Percentiles rank a stretch among this genome's conserved stretches.
Conservation (phyloP, 2,888 invertebrate species). For the Cremastinae sp. region DNA sequence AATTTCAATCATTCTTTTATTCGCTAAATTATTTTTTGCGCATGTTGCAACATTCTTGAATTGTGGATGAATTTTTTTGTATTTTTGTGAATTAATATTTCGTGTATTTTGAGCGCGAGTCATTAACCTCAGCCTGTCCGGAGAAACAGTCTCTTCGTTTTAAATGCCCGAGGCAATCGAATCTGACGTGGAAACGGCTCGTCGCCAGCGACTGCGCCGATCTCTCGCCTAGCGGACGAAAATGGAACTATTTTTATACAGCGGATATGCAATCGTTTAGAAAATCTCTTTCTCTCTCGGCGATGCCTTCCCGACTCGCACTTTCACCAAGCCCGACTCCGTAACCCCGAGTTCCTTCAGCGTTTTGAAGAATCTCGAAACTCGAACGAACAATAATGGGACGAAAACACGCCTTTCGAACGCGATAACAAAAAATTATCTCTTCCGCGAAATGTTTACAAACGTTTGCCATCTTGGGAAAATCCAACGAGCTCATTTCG, state of each 20-base stretch:
- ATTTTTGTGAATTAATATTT: background rate
- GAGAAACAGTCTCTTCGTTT: constrained; percentile 16
- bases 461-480: constrained; percentile 24
- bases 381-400: constrained; percentile 21
- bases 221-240: constrained; percentile 32
- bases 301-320: constrained; percentile 63
- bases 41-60: no score
- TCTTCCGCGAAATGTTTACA: background rate
- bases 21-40: constrained; percentile 1
- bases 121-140: constrained; percentile 38
- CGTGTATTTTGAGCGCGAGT: constrained; percentile 33
- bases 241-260: constrained; percentile 38
- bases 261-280: constrained; percentile 75
- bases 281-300: constrained; percentile 68
- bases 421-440: constrained; percentile 5
- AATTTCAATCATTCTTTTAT: background rate
- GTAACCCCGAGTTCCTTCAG: constrained; percentile 40
- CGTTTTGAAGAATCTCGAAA: constrained; percentile 36
- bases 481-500: constrained; percentile 5
- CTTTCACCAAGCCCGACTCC: constrained; percentile 70
- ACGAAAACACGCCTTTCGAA: background rate
- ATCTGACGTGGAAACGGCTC: constrained; percentile 51
- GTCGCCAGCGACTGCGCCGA: constrained; percentile 32
- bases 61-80: no score
- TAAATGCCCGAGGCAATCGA: constrained; percentile 63